These are phyloP conservation scores for Caenorhabditis afra DNA, from an alignment of 2,888 invertebrate species.

Conservation along the genomic window DNA sequence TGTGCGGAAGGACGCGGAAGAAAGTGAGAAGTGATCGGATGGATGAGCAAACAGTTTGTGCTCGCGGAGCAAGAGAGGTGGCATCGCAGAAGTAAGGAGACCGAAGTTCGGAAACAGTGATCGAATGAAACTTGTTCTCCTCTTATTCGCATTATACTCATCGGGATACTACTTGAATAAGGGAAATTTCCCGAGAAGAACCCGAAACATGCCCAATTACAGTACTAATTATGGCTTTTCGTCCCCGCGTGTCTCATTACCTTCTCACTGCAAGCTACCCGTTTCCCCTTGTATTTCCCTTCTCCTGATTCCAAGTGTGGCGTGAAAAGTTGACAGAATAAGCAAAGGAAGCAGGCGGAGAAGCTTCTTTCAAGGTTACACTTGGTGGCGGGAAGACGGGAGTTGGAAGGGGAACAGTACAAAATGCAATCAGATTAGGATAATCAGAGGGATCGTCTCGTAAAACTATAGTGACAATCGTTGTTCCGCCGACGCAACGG, in stretches of 20 bases:
- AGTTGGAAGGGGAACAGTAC: constrained; percentile 20
- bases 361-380: constrained; percentile 29
- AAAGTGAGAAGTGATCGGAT: constrained; percentile 32
- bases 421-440: constrained; percentile 17
- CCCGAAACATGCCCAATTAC: constrained; percentile 55
- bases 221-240: constrained; percentile 42
- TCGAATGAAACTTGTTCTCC: no score
- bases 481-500: constrained; percentile 7
- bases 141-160: not conserved
- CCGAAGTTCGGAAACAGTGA: not conserved
- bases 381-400: not conserved
- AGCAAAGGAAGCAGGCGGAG: constrained; percentile 2
- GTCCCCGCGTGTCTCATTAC: constrained; percentile 44
- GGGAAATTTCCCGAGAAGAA: not conserved
- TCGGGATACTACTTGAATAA: not conserved
- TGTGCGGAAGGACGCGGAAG: constrained; percentile 16
- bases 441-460: constrained; percentile 4
- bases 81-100: no score
- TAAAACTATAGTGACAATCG: constrained; percentile 39
- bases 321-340: constrained; percentile 20
- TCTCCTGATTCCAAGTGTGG: constrained; percentile 29
- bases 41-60: constrained; percentile 35
- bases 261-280: not conserved
- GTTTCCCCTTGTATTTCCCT: constrained; percentile 9
- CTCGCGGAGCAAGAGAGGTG: constrained; percentile 12